Evolutionary conservation across 2,113 vertebrate species (phyloP), one percentile per base, ranked within the genome.

Genomic region (Nothoprocta perdicaria): DNA sequence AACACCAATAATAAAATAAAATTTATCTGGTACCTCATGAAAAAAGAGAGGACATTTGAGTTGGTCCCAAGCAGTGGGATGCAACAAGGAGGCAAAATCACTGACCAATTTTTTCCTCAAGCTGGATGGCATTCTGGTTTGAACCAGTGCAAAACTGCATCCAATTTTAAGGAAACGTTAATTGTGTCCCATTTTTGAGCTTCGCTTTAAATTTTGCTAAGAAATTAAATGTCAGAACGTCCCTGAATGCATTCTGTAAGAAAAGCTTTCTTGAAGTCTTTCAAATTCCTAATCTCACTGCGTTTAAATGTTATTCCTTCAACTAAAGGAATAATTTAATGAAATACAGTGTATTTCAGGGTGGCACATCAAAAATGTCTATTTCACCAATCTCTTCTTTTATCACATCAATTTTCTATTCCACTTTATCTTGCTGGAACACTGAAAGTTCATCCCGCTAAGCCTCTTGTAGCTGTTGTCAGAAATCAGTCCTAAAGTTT

Each of bases 211-310:
- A 17, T 78, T 77, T 53, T 43, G 68, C 85, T 90, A 29, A 62
- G 92, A 91, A 96, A 94, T 95, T 75, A 92, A 77, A 95, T 94
- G 95, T 86, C 95, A 93, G 69, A 82, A 19, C 50, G 82, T 79
- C 87, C 80, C 89, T 53, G 87, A 48, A 89, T 53, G 76, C 66
- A 74, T 71, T 78, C 60, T 35, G 61, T 65, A 84, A 93, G 92
- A 93, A 89, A 93, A 92, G 35, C 76, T 88, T 77, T 92, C 91
- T 88, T 50, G 85, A 89, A 91, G 91, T 72, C 85, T 80, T 88
- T 91, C 50, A 74, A 93, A 86, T 84, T 68, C 73, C 76, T 94
- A 48, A 94, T 88, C 89, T 81, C 80, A 62, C 3, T 41, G 76
- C 12, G 3, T 46, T 93, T 88, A 86, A 92, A 93, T 76, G 87